A percentile compares a stretch with the other conserved stretches of the same genome.
These are phyloP conservation scores for Pseudolaguvia tuberculata DNA, from an alignment of 2,113 vertebrate species.

Conservation along the genomic window DNA sequence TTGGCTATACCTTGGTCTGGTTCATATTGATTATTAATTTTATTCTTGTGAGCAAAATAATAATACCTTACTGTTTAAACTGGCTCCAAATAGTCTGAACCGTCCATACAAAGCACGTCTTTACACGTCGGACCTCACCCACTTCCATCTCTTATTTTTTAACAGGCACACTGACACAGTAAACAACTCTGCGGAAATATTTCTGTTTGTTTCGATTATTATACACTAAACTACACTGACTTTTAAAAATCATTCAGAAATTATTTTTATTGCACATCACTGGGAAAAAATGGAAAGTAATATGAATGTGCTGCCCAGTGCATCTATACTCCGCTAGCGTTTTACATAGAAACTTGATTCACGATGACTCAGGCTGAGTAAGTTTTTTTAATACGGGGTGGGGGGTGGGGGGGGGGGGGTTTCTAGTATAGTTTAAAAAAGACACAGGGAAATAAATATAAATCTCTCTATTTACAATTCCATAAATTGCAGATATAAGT, in stretches of 20 bases:
- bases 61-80: not conserved
- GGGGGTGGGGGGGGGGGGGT: no score
- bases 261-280: not conserved
- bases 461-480: no score
- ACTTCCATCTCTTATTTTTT: not conserved
- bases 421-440: no score
- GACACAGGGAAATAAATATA: no score
- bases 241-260: not conserved
- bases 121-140: constrained; percentile 5
- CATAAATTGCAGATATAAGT: no score
- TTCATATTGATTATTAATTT: not conserved
- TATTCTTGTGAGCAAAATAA: not conserved
- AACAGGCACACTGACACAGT: not conserved
- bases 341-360: not conserved
- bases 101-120: not conserved
- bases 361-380: not conserved
- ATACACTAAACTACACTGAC: not conserved
- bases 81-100: not conserved
- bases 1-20: not conserved
- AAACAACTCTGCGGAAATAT: not conserved
- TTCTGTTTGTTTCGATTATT: not conserved
- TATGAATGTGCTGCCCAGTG: not conserved
- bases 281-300: not conserved
- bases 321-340: not conserved
- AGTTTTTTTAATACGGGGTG: not conserved